Base-by-base conservation (phyloP, 1,140 invertebrate species). In the Penaeus vannamei region DNA sequence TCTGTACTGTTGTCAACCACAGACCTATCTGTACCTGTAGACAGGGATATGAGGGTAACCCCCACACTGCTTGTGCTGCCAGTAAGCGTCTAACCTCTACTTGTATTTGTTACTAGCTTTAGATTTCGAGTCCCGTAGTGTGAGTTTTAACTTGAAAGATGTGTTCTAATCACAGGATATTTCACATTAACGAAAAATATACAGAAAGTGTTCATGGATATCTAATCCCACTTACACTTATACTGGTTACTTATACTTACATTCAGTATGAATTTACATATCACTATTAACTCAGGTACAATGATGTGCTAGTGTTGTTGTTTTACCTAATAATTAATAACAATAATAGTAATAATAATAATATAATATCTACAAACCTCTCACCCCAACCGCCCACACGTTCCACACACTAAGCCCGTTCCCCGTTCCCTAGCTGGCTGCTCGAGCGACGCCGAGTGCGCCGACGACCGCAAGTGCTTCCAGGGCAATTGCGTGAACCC, bases 401-500 rank as follows among this genome's bases (percentile, higher is more conserved):
- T 84, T 64, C n/a, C 12, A 61, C 29, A 36, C 81, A 61, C 29
- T 72, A 72, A 20, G 79, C 36, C 83, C 69, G 77, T 46, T 46
- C 61, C 17, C 59, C 53, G 59, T 89, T 32, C 84, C 61, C 86
- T 90, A 89, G 95, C 97, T 53, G 97, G 97, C 81, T 98, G 97
- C 92, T 94, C 95, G 80, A 94, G 95, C 2, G 95, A 97, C 92
- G 95, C 95, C 0, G 96, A 98, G 92, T 98, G 97, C 92, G 95
- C 95, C 84, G 94, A 94, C 84, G 95, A 96, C 66, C 96, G 92
- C 86, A 61, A 96, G 92, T 95, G 96, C 87, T 98, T 97, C 92
- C 93, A 97, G 23, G 95, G 95, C 42, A 96, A 97, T 91, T 98
- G 97, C 92, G 94, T 97, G 22, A 97, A 96, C 92, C 96, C 97